Conservation (phyloP, 1,140 invertebrate species). For the Drosophila suzukii region DNA sequence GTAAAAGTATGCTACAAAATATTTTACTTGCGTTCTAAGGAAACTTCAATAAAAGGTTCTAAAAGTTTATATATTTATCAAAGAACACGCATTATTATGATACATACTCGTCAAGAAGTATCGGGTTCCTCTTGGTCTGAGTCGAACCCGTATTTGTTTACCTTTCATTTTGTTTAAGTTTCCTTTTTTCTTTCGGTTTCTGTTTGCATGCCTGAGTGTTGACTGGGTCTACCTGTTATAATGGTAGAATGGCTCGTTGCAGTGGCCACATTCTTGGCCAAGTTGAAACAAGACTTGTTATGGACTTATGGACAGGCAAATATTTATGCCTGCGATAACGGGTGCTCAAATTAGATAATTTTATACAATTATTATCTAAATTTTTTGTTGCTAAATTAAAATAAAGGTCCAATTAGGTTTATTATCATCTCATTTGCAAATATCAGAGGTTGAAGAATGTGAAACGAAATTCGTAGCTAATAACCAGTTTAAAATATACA, state of each 20-base stretch:
- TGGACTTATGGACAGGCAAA: background rate
- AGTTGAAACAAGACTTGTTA: slow-evolving; percentile 15
- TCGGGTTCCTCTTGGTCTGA: background rate
- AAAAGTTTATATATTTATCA: too few relatives aligned
- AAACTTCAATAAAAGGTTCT: too few relatives aligned
- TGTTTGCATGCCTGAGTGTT: slow-evolving; percentile 1
- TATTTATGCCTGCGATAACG: background rate
- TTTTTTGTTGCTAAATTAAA: slow-evolving; percentile 13
- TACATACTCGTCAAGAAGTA: too few relatives aligned
- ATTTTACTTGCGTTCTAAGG: too few relatives aligned
- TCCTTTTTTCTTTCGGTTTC: slow-evolving; percentile 6
- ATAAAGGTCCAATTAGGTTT: slow-evolving; percentile 19
- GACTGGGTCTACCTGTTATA: slow-evolving; percentile 15
- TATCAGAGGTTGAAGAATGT: slow-evolving; percentile 75
- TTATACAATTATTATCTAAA: background rate
- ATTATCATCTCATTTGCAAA: slow-evolving; percentile 56
- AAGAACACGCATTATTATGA: too few relatives aligned
- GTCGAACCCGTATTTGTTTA: background rate
- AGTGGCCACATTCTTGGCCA: slow-evolving; percentile 21
- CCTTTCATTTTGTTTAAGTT: slow-evolving; percentile 16
- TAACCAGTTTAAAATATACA: slow-evolving; percentile 62
- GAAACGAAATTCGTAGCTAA: slow-evolving; percentile 23
- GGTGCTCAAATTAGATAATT: background rate
- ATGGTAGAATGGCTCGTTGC: slow-evolving; percentile 10
- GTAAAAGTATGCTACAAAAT: too few relatives aligned